Percentiles rank a stretch among this genome's conserved stretches.
Conservation (phyloP, 2,797 vertebrate species). For the Tadarida brasiliensis region DNA sequence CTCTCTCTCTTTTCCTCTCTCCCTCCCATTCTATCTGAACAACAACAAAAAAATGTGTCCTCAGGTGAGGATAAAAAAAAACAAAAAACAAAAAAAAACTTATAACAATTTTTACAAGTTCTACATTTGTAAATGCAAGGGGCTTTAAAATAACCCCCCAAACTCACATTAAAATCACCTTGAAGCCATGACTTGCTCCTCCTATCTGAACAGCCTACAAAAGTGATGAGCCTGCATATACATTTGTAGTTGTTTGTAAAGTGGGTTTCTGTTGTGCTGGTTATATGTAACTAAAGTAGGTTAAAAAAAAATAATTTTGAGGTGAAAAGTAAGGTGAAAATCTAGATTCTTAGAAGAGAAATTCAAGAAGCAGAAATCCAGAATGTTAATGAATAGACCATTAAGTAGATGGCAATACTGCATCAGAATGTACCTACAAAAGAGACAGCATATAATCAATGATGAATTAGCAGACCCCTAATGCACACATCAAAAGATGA, state of each 20-base stretch:
- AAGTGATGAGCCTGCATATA: slow-evolving; percentile 8
- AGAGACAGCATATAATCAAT: not conserved
- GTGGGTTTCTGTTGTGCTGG: not conserved
- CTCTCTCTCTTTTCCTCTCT: no score
- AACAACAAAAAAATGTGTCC: no score
- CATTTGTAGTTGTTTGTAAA: slow-evolving; percentile 42
- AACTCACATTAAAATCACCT: slow-evolving; percentile 40
- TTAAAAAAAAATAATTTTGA: slow-evolving; percentile 42
- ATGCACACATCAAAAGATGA: not conserved
- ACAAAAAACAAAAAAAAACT: no score
- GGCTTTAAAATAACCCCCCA: slow-evolving; percentile 8
- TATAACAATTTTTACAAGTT: not conserved
- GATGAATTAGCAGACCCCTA: not conserved
- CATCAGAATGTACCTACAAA: slow-evolving; percentile 12
- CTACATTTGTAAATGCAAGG: not conserved
- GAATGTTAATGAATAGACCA: not conserved
- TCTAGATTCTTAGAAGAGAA: slow-evolving; percentile 27
- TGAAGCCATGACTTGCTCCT: not conserved
- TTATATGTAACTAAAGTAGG: not conserved
- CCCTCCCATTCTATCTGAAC: no score
- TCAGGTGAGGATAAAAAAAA: no score
- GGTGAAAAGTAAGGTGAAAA: slow-evolving; percentile 43
- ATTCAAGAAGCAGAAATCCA: slow-evolving; percentile 56
- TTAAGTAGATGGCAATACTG: not conserved
- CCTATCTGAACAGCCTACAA: not conserved